Evolutionary conservation across 1,140 invertebrate species (phyloP).

Genomic region (Temnothorax longispinosus): DNA sequence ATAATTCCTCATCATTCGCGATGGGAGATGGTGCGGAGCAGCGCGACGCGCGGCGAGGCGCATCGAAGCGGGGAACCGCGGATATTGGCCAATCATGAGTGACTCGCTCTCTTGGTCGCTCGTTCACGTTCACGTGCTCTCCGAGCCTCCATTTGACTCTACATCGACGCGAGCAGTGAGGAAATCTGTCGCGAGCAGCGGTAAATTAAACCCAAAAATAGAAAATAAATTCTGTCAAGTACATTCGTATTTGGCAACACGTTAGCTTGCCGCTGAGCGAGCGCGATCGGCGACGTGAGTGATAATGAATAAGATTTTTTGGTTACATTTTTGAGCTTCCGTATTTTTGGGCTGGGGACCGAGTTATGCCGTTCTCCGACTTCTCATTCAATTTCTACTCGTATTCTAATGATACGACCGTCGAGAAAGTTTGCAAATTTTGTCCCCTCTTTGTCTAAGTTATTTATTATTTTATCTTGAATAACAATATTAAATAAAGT

Average conservation of each 20-base stretch:
- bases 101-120: not conserved
- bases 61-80: not conserved
- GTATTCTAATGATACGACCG: not conserved
- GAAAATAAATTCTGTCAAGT: not conserved
- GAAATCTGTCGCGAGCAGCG: not conserved
- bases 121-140: not conserved
- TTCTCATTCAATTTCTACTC: not conserved
- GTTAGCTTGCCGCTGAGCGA: not conserved
- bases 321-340: not conserved
- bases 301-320: not conserved
- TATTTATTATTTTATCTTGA: not conserved
- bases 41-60: not conserved
- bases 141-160: too few relatives aligned
- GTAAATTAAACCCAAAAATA: not conserved
- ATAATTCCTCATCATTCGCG: constrained; percentile 55
- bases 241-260: not conserved
- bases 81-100: constrained; percentile 6
- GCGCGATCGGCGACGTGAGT: not conserved
- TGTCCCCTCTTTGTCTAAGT: not conserved
- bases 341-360: not conserved
- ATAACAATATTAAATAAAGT: too few relatives aligned
- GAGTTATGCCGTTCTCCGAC: not conserved
- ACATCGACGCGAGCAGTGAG: not conserved
- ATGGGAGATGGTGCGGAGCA: not conserved
- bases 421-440: not conserved